Conservation (phyloP, 2,797 vertebrate genomes). For the Philypnodon macrostomus region DNA sequence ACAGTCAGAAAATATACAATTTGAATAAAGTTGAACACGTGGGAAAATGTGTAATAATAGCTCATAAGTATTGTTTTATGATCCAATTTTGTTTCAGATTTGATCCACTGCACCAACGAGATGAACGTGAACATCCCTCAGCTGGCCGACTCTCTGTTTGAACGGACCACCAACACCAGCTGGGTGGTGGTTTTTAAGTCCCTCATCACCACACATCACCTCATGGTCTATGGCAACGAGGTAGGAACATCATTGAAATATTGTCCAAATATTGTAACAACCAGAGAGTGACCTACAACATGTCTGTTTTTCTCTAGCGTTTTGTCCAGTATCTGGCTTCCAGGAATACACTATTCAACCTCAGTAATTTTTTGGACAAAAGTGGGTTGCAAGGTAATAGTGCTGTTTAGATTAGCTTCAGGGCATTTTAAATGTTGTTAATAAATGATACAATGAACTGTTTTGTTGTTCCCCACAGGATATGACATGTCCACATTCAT, state of each 20-base stretch:
- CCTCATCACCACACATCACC: slow-evolving; percentile 97
- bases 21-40: too few relatives aligned
- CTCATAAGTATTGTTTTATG: background rate
- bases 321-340: slow-evolving; percentile 99
- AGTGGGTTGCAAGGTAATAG: slow-evolving; percentile 95
- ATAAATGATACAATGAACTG: background rate
- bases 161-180: slow-evolving; percentile 97
- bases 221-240: slow-evolving; percentile 99
- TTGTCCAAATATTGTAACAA: background rate
- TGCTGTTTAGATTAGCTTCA: background rate
- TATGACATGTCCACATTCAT: slow-evolving; percentile 99
- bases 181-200: slow-evolving; percentile 99
- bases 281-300: background rate
- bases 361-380: slow-evolving; percentile 99
- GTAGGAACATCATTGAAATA: slow-evolving; percentile 61
- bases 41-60: background rate
- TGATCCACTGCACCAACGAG: slow-evolving; percentile 99
- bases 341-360: slow-evolving; percentile 98
- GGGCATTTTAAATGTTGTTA: background rate
- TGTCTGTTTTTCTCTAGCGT: slow-evolving; percentile 76
- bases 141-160: slow-evolving; percentile 97
- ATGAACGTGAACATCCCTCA: slow-evolving; percentile 99
- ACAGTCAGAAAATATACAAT: too few relatives aligned
- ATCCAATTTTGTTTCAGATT: slow-evolving; percentile 76
- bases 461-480: slow-evolving; percentile 67